Percentiles rank a stretch among this genome's conserved stretches.
Evolutionary conservation across 2,888 invertebrate genomes (phyloP).

Genomic region (Zaprionus obscuricornis): DNA sequence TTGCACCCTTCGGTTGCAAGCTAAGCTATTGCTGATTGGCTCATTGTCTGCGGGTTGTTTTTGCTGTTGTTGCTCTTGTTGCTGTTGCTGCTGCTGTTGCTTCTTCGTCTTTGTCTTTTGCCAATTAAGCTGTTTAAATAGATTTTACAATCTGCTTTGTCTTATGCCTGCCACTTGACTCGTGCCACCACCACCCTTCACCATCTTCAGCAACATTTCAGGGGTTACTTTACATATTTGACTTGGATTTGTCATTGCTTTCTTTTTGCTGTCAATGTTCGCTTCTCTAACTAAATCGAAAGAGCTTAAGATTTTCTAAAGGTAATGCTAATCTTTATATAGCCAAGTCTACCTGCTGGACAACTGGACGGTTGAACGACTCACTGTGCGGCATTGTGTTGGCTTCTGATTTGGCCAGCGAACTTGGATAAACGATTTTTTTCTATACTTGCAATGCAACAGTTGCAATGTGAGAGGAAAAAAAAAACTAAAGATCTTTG

Average conservation of each 20-base stretch:
- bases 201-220: constrained; percentile 8
- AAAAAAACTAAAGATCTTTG: not conserved
- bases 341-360: too few relatives aligned
- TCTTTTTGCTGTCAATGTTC: constrained; percentile 29
- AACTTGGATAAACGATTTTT: constrained; percentile 50
- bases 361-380: constrained; percentile 24
- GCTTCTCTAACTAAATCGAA: constrained; percentile 60
- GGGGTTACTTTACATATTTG: constrained; percentile 67
- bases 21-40: constrained; percentile 59
- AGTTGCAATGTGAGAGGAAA: constrained; percentile 3
- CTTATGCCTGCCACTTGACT: constrained; percentile 54
- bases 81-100: constrained; percentile 17
- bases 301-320: constrained; percentile 68
- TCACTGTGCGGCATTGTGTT: constrained; percentile 55
- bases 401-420: constrained; percentile 74
- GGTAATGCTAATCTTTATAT: constrained; percentile 60
- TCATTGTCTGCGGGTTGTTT: constrained; percentile 48
- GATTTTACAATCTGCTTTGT: constrained; percentile 66
- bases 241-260: constrained; percentile 79
- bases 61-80: constrained; percentile 20
- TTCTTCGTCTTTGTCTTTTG: constrained; percentile 49
- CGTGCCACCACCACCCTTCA: constrained; percentile 5
- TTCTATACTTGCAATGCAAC: not conserved
- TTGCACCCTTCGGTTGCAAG: constrained; percentile 61
- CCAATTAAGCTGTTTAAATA: constrained; percentile 76